Evolutionary conservation across 2,888 invertebrate species (phyloP).

Genomic region (Diadegma fenestrale): DNA sequence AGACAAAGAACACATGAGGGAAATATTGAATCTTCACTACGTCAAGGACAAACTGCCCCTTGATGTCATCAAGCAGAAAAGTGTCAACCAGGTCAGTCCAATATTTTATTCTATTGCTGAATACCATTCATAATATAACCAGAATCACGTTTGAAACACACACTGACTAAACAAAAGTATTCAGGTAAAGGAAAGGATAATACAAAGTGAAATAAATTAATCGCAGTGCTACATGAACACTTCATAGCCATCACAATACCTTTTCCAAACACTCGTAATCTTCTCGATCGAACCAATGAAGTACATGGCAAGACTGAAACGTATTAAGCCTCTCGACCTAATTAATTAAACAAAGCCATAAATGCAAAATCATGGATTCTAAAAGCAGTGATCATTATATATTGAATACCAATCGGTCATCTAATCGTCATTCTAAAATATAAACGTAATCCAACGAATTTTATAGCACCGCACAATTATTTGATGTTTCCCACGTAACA

Average conservation of each 20-base stretch:
- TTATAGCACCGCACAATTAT: no score
- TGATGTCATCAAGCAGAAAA: constrained; percentile 91
- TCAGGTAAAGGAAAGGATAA: constrained; percentile 12
- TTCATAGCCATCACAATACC: neutral
- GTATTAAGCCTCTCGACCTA: no score
- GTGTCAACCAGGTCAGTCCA: constrained; percentile 88
- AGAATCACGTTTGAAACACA: neutral
- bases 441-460: no score
- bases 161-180: neutral
- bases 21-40: constrained; percentile 93
- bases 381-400: no score
- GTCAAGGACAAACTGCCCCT: constrained; percentile 91
- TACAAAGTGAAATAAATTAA: neutral
- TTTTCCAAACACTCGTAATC: no score
- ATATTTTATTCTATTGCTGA: neutral
- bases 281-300: no score
- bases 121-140: neutral
- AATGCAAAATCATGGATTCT: no score
- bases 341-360: no score
- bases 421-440: no score
- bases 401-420: no score
- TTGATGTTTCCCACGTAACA: no score
- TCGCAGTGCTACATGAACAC: neutral
- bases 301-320: no score
- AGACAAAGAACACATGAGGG: constrained; percentile 90